Evolutionary conservation across 2,113 vertebrate genomes (phyloP).

Genomic region (Aphyosemion australe): DNA sequence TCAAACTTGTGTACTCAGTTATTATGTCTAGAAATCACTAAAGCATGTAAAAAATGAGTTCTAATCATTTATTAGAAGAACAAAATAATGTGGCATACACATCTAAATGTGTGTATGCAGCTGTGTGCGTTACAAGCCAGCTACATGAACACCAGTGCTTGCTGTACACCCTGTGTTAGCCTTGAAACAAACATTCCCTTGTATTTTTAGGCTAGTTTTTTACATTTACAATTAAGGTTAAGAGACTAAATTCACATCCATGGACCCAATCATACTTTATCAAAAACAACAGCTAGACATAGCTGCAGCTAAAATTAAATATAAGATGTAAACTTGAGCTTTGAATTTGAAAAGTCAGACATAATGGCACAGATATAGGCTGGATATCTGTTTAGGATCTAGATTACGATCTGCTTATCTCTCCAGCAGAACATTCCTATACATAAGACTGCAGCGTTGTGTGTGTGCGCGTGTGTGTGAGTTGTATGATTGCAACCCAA

Average conservation of each 20-base stretch:
- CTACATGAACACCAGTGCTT: no score
- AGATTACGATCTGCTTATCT: conserved; percentile 2
- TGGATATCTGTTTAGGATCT: neutral
- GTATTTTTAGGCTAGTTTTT: no score
- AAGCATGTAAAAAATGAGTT: no score
- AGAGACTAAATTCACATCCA: neutral
- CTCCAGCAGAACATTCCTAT: conserved; percentile 5
- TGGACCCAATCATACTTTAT: neutral
- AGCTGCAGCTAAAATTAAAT: neutral
- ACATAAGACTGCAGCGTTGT: neutral
- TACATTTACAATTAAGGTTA: neutral
- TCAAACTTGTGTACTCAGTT: no score
- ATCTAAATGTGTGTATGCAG: no score
- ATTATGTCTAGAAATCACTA: no score
- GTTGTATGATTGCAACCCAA: conserved; percentile 27
- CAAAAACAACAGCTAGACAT: neutral
- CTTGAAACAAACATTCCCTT: no score
- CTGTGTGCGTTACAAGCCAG: no score
- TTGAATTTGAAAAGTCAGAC: neutral
- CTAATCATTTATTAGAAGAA: no score
- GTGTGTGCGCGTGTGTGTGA: neutral
- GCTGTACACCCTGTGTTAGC: no score
- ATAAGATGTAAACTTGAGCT: neutral
- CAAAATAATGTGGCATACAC: no score
- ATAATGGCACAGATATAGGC: neutral